phyloP scores from a whole-genome alignment of 2,113 vertebrate species.

The Lynx canadensis region DNA sequence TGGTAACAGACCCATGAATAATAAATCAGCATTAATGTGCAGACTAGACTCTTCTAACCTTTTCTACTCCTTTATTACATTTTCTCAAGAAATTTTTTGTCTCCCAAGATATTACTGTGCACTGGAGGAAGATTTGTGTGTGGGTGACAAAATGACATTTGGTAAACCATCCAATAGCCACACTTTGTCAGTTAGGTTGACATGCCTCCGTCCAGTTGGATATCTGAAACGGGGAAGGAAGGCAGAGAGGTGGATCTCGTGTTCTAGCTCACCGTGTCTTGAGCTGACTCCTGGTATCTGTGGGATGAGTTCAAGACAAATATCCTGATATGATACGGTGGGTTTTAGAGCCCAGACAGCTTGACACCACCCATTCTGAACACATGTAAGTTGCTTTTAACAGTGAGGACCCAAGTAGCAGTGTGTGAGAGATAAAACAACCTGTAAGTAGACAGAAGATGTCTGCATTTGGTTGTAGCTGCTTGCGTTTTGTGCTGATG shows the following conservation, averaged over 20 bases:
- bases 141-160: not conserved
- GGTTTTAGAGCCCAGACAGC: not conserved
- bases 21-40: not conserved
- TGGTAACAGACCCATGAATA: not conserved
- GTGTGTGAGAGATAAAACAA: not conserved
- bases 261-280: not conserved
- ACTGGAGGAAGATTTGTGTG: not conserved
- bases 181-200: not conserved
- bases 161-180: conserved; percentile 17
- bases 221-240: not conserved
- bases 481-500: not conserved
- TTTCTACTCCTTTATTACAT: not conserved
- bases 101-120: not conserved
- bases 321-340: not conserved
- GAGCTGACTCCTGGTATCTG: not conserved
- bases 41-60: not conserved
- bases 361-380: not conserved
- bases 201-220: not conserved
- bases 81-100: not conserved
- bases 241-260: not conserved
- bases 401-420: not conserved
- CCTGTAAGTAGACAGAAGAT: not conserved
- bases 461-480: not conserved
- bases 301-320: not conserved
- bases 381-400: not conserved